Evolutionary conservation across 2,113 vertebrate species (phyloP), one percentile per base, ranked within the genome.

Genomic region (Trogon melanurus): DNA sequence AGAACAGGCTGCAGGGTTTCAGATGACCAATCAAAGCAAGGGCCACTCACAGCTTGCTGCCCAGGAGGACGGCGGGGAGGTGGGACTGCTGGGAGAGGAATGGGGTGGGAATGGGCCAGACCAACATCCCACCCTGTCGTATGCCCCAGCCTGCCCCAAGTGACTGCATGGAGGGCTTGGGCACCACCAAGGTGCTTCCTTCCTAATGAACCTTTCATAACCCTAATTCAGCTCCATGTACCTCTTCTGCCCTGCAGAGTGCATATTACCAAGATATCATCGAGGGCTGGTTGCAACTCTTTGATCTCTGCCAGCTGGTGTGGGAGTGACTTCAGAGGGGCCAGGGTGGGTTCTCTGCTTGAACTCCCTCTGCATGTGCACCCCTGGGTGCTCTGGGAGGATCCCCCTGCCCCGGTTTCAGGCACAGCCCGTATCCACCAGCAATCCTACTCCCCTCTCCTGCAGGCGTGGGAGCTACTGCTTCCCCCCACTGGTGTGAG

Each of bases 401-500:
- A 36, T 41, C 2, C 21, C 18, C 47, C 12, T 16, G 34, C 56
- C 27, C 61, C 0, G 0, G 23, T 36, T 32, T n/a, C 1, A 0
- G 32, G 22, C 0, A 0, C 2, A 1, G 26, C 27, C 23, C 51
- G 3, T 22, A 48, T 13, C 36, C 65, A 47, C 5, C 30, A 27
- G 11, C 4, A 56, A 13, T 67, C 23, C 48, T 38, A 70, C 16
- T 2, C 25, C 6, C 12, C 27, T 15, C 54, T 48, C 36, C 48
- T 44, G 16, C 1, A 1, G 38, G 27, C 2, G 8, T 0, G 0
- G 36, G 14, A 60, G 32, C 18, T 80, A 8, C 9, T 0, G 0
- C 41, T 53, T 47, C 32, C 12, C 56, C 19, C 67, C 14, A 26
- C 32, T 51, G 15, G 5, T 15, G 18, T 41, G 64, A 20, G 53